Evolutionary conservation across 2,888 invertebrate genomes (phyloP), one percentile per base, ranked within the genome.

Genomic region (Tholera decimalis): DNA sequence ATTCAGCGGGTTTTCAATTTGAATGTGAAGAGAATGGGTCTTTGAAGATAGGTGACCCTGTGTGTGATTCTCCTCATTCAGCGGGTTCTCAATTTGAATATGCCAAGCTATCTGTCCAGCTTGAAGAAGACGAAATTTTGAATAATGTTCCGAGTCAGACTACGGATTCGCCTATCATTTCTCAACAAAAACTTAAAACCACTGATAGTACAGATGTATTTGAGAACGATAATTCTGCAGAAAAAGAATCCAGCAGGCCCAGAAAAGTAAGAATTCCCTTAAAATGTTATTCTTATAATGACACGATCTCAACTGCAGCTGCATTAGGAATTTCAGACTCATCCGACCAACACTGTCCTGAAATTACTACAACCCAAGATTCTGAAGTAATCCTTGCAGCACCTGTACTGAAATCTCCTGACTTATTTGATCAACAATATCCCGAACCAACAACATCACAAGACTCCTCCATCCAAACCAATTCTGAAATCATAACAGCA

Each of bases 91-190:
- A 33, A 50, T 50, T 50, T 57, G 26, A 53, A 39, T 39, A 18
- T 53, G 26, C 37, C 53, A 53, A 39, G 53, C 24, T 39, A 53
- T n/a, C 53, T 39, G 53, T 26, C 53, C 53, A 53, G 53, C 37
- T 53, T 53, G 39, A 53, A 53, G 37, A 26, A 53, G 53, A 53
- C 26, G 39, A 3, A 53, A 53, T 53, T 53, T 3, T 53, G 39
- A 26, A 53, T 53, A 1, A 39, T 53, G 53, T 53, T 53, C 53
- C 53, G 37, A 37, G 37, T 53, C 37, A 53, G 53, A 53, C 44
- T 44, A 44, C 24, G 24, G 24, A 53, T 39, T 18, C 39, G 53
- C 53, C 53, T 39, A 53, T 53, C 53, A 53, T 39, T 53, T 53
- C 1, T 53, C 24, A 53, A 37, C 37, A 37, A 53, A 53, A 51